Evolutionary conservation across 1,140 invertebrate species (phyloP).

Genomic region (Ceratina australensis): DNA sequence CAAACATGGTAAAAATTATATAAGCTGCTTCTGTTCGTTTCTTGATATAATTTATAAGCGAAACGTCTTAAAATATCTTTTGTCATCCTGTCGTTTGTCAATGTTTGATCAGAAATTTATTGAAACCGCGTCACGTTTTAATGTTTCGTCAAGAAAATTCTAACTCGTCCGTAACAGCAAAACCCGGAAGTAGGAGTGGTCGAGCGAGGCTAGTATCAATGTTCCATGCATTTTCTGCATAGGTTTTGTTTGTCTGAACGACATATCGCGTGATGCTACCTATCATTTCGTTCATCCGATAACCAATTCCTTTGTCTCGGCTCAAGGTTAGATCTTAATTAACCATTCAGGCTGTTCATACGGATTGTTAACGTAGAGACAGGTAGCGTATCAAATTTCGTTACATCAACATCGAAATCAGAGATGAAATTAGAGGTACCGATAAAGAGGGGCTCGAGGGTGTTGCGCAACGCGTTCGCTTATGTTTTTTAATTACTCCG

Average conservation of each 20-base stretch:
- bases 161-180: neutral
- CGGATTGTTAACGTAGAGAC: too few relatives aligned
- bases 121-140: neutral
- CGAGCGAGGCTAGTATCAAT: neutral
- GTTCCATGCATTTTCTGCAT: neutral
- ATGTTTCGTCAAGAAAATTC: slow-evolving; percentile 21
- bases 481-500: too few relatives aligned
- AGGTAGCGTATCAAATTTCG: neutral
- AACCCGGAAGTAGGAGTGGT: slow-evolving; percentile 33
- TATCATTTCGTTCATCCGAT: neutral
- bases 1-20: too few relatives aligned
- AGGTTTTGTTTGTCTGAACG: slow-evolving; percentile 9
- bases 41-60: too few relatives aligned
- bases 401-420: neutral
- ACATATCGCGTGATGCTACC: neutral
- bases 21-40: too few relatives aligned
- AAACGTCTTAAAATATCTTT: too few relatives aligned
- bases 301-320: neutral
- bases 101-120: neutral
- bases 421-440: too few relatives aligned
- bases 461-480: too few relatives aligned
- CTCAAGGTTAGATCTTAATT: neutral
- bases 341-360: neutral
- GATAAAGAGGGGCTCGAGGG: too few relatives aligned
- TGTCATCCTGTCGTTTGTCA: too few relatives aligned